Evolutionary conservation across 2,888 invertebrate species (phyloP).

Genomic region (Exephanes ischioxanthus): DNA sequence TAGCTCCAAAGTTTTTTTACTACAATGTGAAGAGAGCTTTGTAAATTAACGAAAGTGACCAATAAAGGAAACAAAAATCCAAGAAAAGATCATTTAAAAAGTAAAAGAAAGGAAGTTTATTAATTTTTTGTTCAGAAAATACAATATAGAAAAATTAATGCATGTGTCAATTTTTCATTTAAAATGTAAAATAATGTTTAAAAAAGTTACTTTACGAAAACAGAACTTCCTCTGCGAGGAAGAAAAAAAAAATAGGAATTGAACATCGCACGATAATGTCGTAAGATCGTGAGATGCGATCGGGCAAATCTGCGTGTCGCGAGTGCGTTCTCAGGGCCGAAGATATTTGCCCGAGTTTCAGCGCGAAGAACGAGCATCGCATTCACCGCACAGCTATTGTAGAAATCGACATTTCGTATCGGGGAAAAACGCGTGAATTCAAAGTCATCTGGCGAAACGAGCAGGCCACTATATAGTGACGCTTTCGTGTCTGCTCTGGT

Average conservation of each 20-base stretch:
- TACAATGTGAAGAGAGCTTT: too few species aligned
- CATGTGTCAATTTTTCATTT: too few species aligned
- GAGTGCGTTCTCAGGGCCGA: background rate
- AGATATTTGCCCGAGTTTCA: slow-evolving; percentile 41
- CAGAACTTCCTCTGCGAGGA: too few species aligned
- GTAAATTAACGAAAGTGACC: too few species aligned
- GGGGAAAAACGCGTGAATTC: slow-evolving; percentile 55
- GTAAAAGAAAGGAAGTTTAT: too few species aligned
- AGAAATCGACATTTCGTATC: slow-evolving; percentile 56
- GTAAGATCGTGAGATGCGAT: background rate
- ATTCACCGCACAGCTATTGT: slow-evolving; percentile 51
- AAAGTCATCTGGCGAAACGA: slow-evolving; percentile 55
- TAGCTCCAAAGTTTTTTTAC: too few species aligned
- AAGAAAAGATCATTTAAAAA: too few species aligned
- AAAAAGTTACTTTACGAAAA: too few species aligned
- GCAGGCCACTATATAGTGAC: slow-evolving; percentile 57
- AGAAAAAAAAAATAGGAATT: background rate
- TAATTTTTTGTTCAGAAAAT: too few species aligned
- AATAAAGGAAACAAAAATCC: background rate
- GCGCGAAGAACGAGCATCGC: background rate
- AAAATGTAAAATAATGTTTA: too few species aligned
- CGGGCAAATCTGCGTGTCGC: background rate
- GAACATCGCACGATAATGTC: background rate
- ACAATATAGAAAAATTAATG: too few species aligned
- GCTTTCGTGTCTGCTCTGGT: slow-evolving; percentile 42